Percentiles rank a stretch among this genome's conserved stretches.
Evolutionary conservation across 2,888 invertebrate species (phyloP).

Genomic region (Leptinotarsa rubiginosa): DNA sequence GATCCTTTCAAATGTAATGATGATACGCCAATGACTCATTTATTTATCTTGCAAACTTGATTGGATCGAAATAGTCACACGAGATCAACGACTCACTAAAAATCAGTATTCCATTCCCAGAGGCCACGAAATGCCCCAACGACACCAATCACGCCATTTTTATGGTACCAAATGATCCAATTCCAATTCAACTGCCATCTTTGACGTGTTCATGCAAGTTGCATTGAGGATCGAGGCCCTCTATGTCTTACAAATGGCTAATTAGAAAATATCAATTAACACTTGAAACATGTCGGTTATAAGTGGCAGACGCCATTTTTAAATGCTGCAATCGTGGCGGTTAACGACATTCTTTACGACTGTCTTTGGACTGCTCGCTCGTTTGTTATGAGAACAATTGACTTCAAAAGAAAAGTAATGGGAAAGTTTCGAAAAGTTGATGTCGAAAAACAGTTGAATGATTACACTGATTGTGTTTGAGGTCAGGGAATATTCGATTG

Average conservation of each 20-base stretch:
- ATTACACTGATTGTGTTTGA: conserved; percentile 30
- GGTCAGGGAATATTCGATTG: background rate
- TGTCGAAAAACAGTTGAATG: conserved; percentile 30
- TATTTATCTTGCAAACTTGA: conserved; percentile 27
- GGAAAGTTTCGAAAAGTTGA: conserved; percentile 29
- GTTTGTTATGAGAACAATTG: conserved; percentile 36
- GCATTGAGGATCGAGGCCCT: conserved; percentile 36
- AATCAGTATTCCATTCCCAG: conserved; percentile 38
- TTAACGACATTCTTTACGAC: conserved; percentile 46
- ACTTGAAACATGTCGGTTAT: conserved; percentile 46
- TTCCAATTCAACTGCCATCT: conserved; percentile 43
- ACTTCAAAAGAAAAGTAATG: conserved; percentile 34
- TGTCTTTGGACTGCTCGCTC: conserved; percentile 32
- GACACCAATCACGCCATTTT: conserved; percentile 35
- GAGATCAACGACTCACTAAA: conserved; percentile 39
- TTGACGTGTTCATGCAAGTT: conserved; percentile 35
- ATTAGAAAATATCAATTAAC: conserved; percentile 50
- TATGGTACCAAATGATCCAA: conserved; percentile 40
- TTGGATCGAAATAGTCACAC: conserved; percentile 42
- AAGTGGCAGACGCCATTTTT: conserved; percentile 49
- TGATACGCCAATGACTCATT: conserved; percentile 2
- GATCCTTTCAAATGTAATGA: too few relatives aligned
- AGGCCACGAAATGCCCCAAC: conserved; percentile 35
- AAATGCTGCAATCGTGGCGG: conserved; percentile 44
- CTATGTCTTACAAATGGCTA: conserved; percentile 44